Evolutionary conservation across 2,888 invertebrate genomes (phyloP).

Genomic region (Galerucella pusilla): DNA sequence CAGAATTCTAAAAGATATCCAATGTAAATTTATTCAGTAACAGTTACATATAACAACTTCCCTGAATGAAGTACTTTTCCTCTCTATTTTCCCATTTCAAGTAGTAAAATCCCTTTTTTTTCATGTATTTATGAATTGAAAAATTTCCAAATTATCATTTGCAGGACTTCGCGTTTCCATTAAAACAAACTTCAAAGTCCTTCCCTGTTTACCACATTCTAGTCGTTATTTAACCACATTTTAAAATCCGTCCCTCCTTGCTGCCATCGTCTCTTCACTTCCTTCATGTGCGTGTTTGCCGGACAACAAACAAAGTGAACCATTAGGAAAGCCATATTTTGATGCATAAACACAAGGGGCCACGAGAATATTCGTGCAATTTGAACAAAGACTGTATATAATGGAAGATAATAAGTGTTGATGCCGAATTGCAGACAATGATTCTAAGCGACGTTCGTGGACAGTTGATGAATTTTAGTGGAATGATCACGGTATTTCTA

Average conservation of each 20-base stretch:
- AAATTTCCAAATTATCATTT: background rate
- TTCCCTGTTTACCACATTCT: conserved; percentile 5
- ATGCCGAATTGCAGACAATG: background rate
- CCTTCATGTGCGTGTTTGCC: conserved; percentile 33
- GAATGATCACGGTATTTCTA: background rate
- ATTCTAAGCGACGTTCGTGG: background rate
- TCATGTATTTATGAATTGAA: background rate
- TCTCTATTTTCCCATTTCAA: too few species aligned
- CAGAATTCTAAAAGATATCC: too few species aligned
- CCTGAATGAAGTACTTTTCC: too few species aligned
- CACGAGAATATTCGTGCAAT: conserved; percentile 12
- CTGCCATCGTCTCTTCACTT: conserved; percentile 13
- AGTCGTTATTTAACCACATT: conserved; percentile 9
- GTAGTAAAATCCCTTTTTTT: too few species aligned
- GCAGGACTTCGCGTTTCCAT: background rate
- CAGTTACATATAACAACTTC: too few species aligned
- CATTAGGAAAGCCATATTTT: conserved; percentile 30
- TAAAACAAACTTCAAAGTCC: background rate
- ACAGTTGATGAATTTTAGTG: background rate
- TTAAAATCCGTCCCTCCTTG: conserved; percentile 23
- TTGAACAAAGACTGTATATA: conserved; percentile 1
- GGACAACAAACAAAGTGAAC: conserved; percentile 34
- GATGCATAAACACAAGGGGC: conserved; percentile 16
- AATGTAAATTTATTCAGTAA: too few species aligned
- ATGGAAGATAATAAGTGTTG: background rate